phyloP scores from a whole-genome alignment of 1,140 invertebrate species.

The Bathynomus jamesi region DNA sequence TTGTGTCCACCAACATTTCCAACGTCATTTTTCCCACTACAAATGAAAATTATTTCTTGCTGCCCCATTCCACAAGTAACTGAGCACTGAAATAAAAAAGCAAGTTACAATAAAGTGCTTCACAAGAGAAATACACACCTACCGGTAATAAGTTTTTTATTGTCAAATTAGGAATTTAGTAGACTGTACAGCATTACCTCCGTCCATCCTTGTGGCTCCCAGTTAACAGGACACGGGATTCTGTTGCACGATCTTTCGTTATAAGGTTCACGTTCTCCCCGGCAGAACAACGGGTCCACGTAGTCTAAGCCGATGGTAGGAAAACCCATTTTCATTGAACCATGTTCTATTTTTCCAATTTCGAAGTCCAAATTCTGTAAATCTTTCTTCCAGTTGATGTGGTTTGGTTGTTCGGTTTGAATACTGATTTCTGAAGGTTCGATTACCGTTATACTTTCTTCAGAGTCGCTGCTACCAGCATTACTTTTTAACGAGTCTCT shows the following conservation, averaged over 20 bases:
- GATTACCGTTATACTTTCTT: too few species aligned
- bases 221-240: constrained; percentile 39
- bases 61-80: constrained; percentile 48
- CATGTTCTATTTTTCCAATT: too few species aligned
- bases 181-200: constrained; percentile 6
- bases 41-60: constrained; percentile 45
- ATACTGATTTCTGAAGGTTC: too few species aligned
- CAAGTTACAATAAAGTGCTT: not conserved
- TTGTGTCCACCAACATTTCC: constrained; percentile 46
- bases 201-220: constrained; percentile 36
- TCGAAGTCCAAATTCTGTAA: too few species aligned
- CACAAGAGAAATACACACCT: not conserved
- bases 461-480: too few species aligned
- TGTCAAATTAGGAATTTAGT: constrained; percentile 29
- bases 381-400: too few species aligned
- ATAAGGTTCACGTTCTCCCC: constrained; percentile 35
- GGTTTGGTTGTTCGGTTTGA: too few species aligned
- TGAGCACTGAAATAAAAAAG: constrained; percentile 47
- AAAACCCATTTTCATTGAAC: too few species aligned
- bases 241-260: constrained; percentile 38
- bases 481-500: too few species aligned
- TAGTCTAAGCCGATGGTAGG: too few species aligned
- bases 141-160: too few species aligned
- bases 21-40: constrained; percentile 38
- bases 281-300: constrained; percentile 51